phyloP scores from a whole-genome alignment of 2,888 invertebrate species.

The Pseudeuparius sepicola region DNA sequence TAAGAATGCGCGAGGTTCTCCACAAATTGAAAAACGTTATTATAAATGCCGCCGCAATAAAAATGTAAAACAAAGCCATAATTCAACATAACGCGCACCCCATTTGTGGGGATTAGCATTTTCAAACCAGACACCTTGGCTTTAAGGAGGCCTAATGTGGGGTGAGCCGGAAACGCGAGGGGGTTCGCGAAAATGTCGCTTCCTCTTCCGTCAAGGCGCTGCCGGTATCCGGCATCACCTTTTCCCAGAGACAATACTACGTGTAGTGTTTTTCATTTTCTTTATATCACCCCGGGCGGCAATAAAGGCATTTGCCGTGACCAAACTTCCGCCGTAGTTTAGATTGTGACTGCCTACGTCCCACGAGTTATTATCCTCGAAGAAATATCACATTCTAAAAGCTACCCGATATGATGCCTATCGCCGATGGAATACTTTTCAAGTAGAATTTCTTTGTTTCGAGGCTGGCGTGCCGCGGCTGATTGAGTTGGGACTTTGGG shows the following conservation, averaged over 20 bases:
- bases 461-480: slow-evolving; percentile 36
- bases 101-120: slow-evolving; percentile 44
- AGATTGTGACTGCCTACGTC: slow-evolving; percentile 41
- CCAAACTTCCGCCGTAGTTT: slow-evolving; percentile 52
- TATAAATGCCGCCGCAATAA: slow-evolving; percentile 42
- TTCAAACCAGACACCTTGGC: slow-evolving; percentile 42
- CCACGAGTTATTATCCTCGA: too few relatives aligned
- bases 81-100: slow-evolving; percentile 43
- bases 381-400: slow-evolving; percentile 36
- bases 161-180: slow-evolving; percentile 26
- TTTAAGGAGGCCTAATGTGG: slow-evolving; percentile 39
- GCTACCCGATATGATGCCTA: slow-evolving; percentile 36
- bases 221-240: slow-evolving; percentile 39
- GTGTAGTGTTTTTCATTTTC: slow-evolving; percentile 77
- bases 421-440: slow-evolving; percentile 39
- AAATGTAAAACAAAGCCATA: slow-evolving; percentile 44
- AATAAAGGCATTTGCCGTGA: slow-evolving; percentile 84
- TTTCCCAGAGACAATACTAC: slow-evolving; percentile 37
- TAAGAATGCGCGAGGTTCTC: too few relatives aligned
- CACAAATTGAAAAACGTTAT: slow-evolving; percentile 42
- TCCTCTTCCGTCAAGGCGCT: slow-evolving; percentile 33
- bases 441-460: slow-evolving; percentile 39
- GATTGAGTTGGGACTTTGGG: slow-evolving; percentile 40
- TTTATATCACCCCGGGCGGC: slow-evolving; percentile 78
- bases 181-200: not conserved